Base-by-base conservation (phyloP, 2,888 invertebrate genomes). In the Chrysolina oricalcia region DNA sequence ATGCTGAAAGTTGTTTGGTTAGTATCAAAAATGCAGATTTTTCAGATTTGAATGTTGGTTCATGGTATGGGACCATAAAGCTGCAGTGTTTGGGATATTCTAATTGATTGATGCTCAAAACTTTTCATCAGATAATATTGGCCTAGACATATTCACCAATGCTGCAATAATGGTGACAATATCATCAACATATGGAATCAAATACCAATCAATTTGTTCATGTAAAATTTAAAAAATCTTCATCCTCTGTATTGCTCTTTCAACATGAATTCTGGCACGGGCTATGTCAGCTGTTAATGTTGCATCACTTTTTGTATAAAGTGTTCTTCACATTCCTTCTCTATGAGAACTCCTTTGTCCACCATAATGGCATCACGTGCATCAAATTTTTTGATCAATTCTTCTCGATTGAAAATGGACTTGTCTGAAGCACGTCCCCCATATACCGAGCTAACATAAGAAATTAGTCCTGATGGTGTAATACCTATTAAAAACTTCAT, bases 401-500 rank as follows among this genome's bases (percentile, higher is more conserved):
- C 17, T 9, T 50, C 50, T n/a, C 17, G 15, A 17, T 50, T 5
- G 17, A 50, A 50, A 17, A 50, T 50, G 17, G 15, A 8, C 0
- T 50, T 17, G n/a, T 50, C 50, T n/a, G 50, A 50, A 0, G 17
- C 17, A 50, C 9, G 19, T 40, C 63, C 63, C 35, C 63, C 40
- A 63, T 63, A 40, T n/a, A n/a, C 63, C 11, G 4, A 4, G 35
- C 63, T 63, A 17, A 63, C 9, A n/a, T n/a, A 63, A 5, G 63
- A 35, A 35, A 63, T 63, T 17, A 23, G 2, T 63, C 63, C 35
- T 15, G 40, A 63, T 35, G 40, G 63, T 63, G 11, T n/a, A n/a
- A n/a, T 50, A 5, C 50, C 50, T 50, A 50, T 50, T 17, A 50
- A 19, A 17, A 50, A 50, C 17, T 50, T 50, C 17, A 50, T 19